Evolutionary conservation across 2,113 vertebrate species (phyloP).

Genomic region (Microcebus tavaratra): DNA sequence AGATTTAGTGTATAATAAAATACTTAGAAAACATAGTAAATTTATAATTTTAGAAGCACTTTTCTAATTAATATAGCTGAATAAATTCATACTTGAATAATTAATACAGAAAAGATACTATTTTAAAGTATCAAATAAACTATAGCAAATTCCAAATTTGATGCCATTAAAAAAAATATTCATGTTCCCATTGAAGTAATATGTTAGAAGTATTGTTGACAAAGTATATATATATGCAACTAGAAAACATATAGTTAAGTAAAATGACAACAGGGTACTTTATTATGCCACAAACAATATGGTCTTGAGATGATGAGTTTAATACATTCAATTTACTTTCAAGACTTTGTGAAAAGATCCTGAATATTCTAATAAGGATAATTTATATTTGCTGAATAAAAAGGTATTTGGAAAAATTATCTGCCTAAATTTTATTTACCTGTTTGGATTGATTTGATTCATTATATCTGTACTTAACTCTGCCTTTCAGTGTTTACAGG

Average conservation of each 20-base stretch:
- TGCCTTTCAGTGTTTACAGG: not conserved
- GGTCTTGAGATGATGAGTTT: not conserved
- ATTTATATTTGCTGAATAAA: not conserved
- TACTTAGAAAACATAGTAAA: not conserved
- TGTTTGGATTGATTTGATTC: not conserved
- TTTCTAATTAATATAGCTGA: not conserved
- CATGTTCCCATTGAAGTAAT: not conserved
- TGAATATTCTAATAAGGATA: not conserved
- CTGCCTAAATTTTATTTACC: not conserved
- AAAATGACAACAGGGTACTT: not conserved
- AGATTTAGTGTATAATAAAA: not conserved
- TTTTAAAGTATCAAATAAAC: not conserved
- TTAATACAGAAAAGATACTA: not conserved
- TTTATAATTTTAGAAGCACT: not conserved
- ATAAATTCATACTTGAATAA: not conserved
- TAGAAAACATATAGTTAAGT: not conserved
- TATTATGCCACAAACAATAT: not conserved
- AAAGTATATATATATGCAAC: not conserved
- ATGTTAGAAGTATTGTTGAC: not conserved
- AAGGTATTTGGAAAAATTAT: not conserved
- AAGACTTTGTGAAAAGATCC: not conserved
- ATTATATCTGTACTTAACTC: not conserved
- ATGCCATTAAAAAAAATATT: constrained; percentile 25
- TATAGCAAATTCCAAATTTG: not conserved
- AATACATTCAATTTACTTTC: not conserved